Evolutionary conservation across 1,140 invertebrate species (phyloP).

Genomic region (Globodera rostochiensis): DNA sequence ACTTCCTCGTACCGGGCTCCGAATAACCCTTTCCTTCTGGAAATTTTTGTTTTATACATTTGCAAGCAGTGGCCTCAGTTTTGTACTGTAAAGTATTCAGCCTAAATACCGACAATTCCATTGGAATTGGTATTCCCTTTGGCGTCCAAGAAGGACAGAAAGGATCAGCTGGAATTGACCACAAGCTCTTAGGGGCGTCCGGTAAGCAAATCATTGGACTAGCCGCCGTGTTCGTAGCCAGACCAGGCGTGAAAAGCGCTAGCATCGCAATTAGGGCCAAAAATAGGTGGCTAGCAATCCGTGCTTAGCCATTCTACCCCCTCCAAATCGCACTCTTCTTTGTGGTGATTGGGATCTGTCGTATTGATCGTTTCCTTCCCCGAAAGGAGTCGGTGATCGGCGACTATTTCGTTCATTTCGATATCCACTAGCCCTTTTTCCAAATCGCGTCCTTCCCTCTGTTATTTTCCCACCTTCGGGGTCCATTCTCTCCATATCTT

Average conservation of each 20-base stretch:
- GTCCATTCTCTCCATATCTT: neutral
- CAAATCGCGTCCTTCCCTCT: neutral
- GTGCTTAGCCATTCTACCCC: neutral
- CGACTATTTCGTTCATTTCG: neutral
- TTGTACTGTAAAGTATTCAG: slow-evolving; percentile 18
- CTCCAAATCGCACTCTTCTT: neutral
- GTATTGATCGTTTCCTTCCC: neutral
- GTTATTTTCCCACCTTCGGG: neutral
- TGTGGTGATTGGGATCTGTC: neutral
- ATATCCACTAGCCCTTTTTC: neutral
- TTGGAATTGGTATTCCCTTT: neutral
- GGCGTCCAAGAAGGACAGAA: slow-evolving; percentile 16
- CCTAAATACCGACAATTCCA: neutral
- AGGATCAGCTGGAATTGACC: slow-evolving; percentile 7
- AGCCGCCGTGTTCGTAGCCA: neutral
- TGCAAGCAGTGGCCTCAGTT: neutral
- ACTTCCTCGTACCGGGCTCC: too few species aligned
- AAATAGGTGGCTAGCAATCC: neutral
- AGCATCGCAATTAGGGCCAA: neutral
- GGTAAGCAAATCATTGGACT: neutral
- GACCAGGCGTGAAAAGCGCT: neutral
- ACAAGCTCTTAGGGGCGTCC: neutral
- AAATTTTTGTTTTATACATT: too few species aligned
- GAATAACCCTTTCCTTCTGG: too few species aligned
- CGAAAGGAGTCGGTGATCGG: neutral